Evolutionary conservation across 2,113 vertebrate species (phyloP), one percentile per base, ranked within the genome.

Genomic region (Megaptera novaeangliae): DNA sequence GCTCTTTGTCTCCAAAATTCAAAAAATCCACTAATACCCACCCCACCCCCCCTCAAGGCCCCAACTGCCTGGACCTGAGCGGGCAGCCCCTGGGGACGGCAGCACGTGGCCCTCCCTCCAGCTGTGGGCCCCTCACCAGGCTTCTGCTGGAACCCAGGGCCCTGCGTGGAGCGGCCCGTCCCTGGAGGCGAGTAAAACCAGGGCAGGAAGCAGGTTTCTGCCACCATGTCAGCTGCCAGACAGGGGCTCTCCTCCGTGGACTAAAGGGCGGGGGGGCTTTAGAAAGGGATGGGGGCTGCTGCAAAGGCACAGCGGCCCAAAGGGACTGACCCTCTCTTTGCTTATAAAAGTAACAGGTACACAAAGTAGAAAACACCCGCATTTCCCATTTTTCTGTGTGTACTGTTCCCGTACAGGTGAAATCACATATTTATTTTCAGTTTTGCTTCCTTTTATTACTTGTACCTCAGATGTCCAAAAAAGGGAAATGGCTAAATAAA

Each of bases 101-200:
- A 46, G n/a, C 57, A 63, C 18, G 4, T 0, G 52, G 17, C 17
- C 8, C 36, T 44, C n/a, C 41, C 4, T 1, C 15, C 10, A 21
- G 31, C 20, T 17, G 20, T 23, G 39, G 39, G 68, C 20, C 68
- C n/a, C 6, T 49, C 52, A 36, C 31, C 14, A 68, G 59, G 49
- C 39, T 68, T 41, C n/a, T 41, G 8, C 15, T n/a, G 20, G 74
- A 13, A 29, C 46, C 34, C 11, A 29, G 71, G 71, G 17, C 25
- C 25, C 1, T 1, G 18, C 3, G 7, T 14, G 5, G 10, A 61
- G 18, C 0, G 21, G 85, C 55, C 64, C 21, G n/a, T 12, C 23
- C 52, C 23, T 3, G 12, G 78, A 52, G 49, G n/a, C 17, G 25
- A 18, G 4, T 23, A 46, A 52, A 41, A 36, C 25, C 25, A 14